Evolutionary conservation across 2,113 vertebrate species (phyloP), one percentile per base, ranked within the genome.

Genomic region (Calyptomena viridis): DNA sequence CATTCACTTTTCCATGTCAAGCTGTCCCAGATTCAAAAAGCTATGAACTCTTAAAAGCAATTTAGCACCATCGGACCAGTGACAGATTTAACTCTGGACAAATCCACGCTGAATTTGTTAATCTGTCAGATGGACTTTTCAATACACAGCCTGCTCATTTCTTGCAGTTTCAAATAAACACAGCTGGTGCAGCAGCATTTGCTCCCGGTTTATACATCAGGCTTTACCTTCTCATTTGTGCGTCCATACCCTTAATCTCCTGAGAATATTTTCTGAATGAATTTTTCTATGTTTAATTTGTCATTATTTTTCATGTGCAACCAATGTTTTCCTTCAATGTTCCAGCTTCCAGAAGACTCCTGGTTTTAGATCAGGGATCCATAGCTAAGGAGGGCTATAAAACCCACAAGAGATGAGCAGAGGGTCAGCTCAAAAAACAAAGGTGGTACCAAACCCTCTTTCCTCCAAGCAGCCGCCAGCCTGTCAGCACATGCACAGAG

Each of bases 21-120:
- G 31, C 39, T 78, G 64, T 80, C 64, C 60, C 75, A 87, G 40
- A 87, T 89, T 89, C 52, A 63, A 83, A 86, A 84, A 92, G 72
- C 93, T 71, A 69, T 49, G 80, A 89, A 90, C 60, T 85, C 89
- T 53, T 95, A 37, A 87, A 90, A 95, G 64, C 47, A 86, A 71
- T 94, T 89, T 94, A 95, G 80, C 76, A 77, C 42, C 60, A 37
- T 78, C 1, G 0, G 84, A 71, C 79, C 68, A 87, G 60, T 81
- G 83, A 63, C 72, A 84, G 83, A 77, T 95, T 93, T 81, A 89
- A 93, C 75, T 73, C 88, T 37, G 88, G 86, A 89, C 68, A 86
- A 92, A 97, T 90, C 88, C 83, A 44, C 52, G 90, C 59, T 84
- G 86, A 89, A 93, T 95, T 92, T 92, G 46, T 93, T 96, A 77